Evolutionary conservation across 2,113 vertebrate genomes (phyloP).

Genomic region (Megaceryle torquata): DNA sequence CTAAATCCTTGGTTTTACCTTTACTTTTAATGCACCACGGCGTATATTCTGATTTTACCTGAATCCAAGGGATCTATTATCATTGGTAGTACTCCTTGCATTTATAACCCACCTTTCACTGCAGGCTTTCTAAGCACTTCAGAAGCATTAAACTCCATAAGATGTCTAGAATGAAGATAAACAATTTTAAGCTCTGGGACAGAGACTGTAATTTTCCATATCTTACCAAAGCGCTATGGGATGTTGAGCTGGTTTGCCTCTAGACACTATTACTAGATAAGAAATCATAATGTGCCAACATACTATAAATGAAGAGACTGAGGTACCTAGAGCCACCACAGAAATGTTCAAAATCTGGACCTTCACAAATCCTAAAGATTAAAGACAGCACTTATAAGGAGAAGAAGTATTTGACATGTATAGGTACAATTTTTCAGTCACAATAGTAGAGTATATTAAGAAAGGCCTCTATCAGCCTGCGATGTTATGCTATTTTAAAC

Average conservation of each 20-base stretch:
- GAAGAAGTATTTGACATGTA: background rate
- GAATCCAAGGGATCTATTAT: slow-evolving; percentile 29
- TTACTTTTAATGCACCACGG: background rate
- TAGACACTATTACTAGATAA: background rate
- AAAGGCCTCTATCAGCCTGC: background rate
- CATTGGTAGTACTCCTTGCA: slow-evolving; percentile 13
- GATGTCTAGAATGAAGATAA: slow-evolving; percentile 42
- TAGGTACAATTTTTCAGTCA: background rate
- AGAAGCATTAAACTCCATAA: slow-evolving; percentile 45
- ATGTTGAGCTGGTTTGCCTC: background rate
- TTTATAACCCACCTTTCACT: slow-evolving; percentile 52
- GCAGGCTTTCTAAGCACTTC: slow-evolving; percentile 50
- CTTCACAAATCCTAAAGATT: background rate
- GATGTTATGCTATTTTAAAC: background rate
- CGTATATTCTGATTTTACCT: background rate
- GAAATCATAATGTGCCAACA: background rate
- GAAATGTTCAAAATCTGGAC: background rate
- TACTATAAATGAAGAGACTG: background rate
- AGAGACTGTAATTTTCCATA: slow-evolving; percentile 25
- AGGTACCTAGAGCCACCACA: background rate
- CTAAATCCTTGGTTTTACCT: slow-evolving; percentile 31
- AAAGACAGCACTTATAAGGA: background rate
- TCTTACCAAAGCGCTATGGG: background rate
- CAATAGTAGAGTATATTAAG: background rate
- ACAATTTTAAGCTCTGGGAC: background rate